Evolutionary conservation across 2,888 invertebrate species (phyloP), one percentile per base, ranked within the genome.

Genomic region (Leptinotarsa peninsularis): DNA sequence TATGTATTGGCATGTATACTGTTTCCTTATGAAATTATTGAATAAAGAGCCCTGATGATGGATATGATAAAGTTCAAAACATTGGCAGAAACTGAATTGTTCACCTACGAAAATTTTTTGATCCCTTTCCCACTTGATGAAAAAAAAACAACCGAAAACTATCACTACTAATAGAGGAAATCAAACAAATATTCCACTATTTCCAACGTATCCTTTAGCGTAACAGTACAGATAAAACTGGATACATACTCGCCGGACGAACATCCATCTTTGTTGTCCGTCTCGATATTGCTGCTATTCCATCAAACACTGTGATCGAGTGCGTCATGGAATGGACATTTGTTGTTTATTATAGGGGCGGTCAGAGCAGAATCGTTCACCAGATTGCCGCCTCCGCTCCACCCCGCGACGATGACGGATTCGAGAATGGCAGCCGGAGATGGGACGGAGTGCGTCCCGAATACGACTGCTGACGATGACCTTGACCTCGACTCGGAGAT

Each of bases 301-400:
- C 52, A n/a, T 52, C 52, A 17, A 63, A 71, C 67, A 76, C 76
- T 79, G 66, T 76, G 75, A 76, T 74, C 49, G 71, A 76, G 66
- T 74, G 54, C 68, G 68, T 66, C 73, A 78, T 76, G 52, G 56
- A 69, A 67, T 58, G 70, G 70, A 74, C 76, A 69, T 76, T 67
- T 71, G 66, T 72, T 58, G 52, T 75, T 73, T 67, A 70, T 85
- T 86, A 49, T 83, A 90, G 90, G 90, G 58, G 85, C 88, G 43
- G 89, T 90, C 49, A 86, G 89, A 73, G 87, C 89, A 4, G 90
- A 90, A 85, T 89, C 90, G 4, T 89, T 88, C 83, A 90, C 90
- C 49, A 85, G 89, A 66, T 83, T 89, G 67, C 89, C 90, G 17
- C 88, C 89, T 27, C 83, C 88, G 21, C 80, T 88, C 63, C 88